phyloP scores from a whole-genome alignment of 2,888 invertebrate genomes.

The Euphydryas editha region DNA sequence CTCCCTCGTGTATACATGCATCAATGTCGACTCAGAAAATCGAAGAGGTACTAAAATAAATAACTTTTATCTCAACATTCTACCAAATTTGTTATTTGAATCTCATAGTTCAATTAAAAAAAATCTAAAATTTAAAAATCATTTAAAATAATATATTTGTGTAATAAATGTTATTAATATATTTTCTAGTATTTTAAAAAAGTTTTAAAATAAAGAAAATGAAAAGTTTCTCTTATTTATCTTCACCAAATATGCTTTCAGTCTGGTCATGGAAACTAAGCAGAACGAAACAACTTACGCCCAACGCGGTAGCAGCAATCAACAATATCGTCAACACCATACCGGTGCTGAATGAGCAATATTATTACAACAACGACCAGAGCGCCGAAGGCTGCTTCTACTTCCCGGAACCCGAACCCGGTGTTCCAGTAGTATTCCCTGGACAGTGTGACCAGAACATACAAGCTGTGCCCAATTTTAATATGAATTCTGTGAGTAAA shows the following conservation, averaged over 20 bases:
- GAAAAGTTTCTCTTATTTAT: not conserved
- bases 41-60: slow-evolving; percentile 55
- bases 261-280: slow-evolving; percentile 69
- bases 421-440: slow-evolving; percentile 40
- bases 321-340: slow-evolving; percentile 46
- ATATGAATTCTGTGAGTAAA: slow-evolving; percentile 43
- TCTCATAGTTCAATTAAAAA: no score
- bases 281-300: slow-evolving; percentile 52
- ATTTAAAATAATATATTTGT: no score
- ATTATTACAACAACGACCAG: slow-evolving; percentile 55
- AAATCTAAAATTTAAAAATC: no score
- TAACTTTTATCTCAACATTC: no score
- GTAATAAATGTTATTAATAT: no score
- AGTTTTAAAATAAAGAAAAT: not conserved
- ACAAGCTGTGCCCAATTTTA: slow-evolving; percentile 54
- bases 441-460: slow-evolving; percentile 64
- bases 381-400: slow-evolving; percentile 63
- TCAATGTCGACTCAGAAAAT: slow-evolving; percentile 56
- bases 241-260: slow-evolving; percentile 41
- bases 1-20: slow-evolving; percentile 86
- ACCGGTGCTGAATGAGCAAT: slow-evolving; percentile 56
- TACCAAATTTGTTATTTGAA: no score
- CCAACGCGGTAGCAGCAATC: slow-evolving; percentile 26
- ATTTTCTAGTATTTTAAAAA: no score
- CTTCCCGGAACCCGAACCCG: slow-evolving; percentile 50